A percentile compares a stretch with the other conserved stretches of the same genome.
phyloP scores from a whole-genome alignment of 2,797 vertebrate species.

The Chelon labrosus region DNA sequence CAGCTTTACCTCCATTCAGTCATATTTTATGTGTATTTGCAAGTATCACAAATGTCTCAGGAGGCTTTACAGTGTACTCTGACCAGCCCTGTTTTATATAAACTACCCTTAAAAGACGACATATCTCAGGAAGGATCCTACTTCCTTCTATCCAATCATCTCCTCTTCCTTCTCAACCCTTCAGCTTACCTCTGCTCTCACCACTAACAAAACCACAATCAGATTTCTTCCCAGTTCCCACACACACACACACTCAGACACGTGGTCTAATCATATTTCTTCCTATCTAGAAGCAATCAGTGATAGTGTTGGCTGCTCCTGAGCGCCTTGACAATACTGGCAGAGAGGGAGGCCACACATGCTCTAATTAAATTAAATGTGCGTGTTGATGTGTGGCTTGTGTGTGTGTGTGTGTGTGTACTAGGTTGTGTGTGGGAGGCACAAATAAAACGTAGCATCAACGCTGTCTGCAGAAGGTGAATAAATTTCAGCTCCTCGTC shows the following conservation, averaged over 20 bases:
- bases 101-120: no score
- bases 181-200: conserved; percentile 44
- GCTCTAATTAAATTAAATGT: conserved; percentile 99
- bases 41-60: no score
- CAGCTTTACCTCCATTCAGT: no score
- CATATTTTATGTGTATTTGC: no score
- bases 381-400: conserved; percentile 18
- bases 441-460: conserved; percentile 85
- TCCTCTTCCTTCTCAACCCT: conserved; percentile 36
- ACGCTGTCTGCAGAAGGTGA: conserved; percentile 73
- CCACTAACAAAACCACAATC: conserved; percentile 49
- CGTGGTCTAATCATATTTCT: conserved; percentile 92
- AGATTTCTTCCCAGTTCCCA: conserved; percentile 30
- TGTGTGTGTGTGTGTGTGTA: conserved; percentile 16
- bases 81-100: no score
- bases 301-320: conserved; percentile 92
- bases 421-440: neutral
- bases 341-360: conserved; percentile 90
- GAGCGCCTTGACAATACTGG: conserved; percentile 92
- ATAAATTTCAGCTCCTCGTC: no score
- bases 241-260: conserved; percentile 11
- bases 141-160: conserved; percentile 38
- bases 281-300: conserved; percentile 97
- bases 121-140: neutral
- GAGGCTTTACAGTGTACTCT: no score